Evolutionary conservation across 2,888 invertebrate genomes (phyloP).

Genomic region (Patella pellucida): DNA sequence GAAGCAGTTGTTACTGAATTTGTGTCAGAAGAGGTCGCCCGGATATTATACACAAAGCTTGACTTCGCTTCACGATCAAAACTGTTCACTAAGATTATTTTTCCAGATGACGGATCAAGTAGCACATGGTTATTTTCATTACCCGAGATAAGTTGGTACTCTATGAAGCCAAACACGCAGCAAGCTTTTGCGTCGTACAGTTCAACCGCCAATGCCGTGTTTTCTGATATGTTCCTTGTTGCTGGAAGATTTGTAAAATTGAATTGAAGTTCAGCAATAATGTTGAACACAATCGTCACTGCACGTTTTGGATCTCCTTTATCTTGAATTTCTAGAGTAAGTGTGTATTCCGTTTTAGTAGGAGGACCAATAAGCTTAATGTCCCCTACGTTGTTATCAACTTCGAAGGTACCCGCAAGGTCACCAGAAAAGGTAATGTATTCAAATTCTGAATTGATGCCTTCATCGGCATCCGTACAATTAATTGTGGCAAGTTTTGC

Average conservation of each 20-base stretch:
- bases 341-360: background rate
- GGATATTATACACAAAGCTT: slow-evolving; percentile 30
- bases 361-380: slow-evolving; percentile 26
- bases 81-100: slow-evolving; percentile 31
- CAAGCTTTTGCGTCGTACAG: slow-evolving; percentile 11
- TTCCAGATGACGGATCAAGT: slow-evolving; percentile 40
- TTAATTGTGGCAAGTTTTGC: slow-evolving; percentile 1
- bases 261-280: slow-evolving; percentile 25
- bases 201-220: background rate
- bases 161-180: slow-evolving; percentile 23
- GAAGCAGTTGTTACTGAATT: slow-evolving; percentile 33
- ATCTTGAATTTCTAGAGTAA: slow-evolving; percentile 9
- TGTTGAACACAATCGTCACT: slow-evolving; percentile 3
- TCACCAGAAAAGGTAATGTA: slow-evolving; percentile 23
- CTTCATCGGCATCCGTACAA: slow-evolving; percentile 16
- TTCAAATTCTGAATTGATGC: slow-evolving; percentile 15
- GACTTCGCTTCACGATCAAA: slow-evolving; percentile 44
- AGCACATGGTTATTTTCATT: slow-evolving; percentile 21
- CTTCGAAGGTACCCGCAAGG: slow-evolving; percentile 28
- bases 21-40: slow-evolving; percentile 35
- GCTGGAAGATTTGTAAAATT: slow-evolving; percentile 20
- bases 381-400: slow-evolving; percentile 40
- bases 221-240: background rate
- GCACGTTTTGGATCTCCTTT: slow-evolving; percentile 6
- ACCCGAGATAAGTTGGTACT: slow-evolving; percentile 18